Evolutionary conservation across 2,113 vertebrate genomes (phyloP), one percentile per base, ranked within the genome.

Genomic region (Melanerpes formicivorus): DNA sequence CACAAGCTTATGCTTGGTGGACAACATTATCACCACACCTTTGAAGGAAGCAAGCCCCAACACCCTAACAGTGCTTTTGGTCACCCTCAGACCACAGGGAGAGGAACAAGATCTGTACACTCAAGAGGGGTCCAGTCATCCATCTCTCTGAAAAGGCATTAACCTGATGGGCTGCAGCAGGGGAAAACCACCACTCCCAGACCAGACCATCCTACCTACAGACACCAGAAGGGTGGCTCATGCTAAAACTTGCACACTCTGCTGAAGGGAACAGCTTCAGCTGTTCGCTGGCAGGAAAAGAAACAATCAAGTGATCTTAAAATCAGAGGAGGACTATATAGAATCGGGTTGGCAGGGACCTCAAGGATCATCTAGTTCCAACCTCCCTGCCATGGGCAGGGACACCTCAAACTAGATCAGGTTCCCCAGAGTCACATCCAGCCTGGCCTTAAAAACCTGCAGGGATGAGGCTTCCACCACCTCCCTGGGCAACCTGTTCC

Each of bases 131-230:
- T 65, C 11, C 1, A 1, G 18, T 16, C 50, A 54, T 37, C 0
- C 0, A 14, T 11, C 14, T 19, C 50, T 69, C 8, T 3, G 23
- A 42, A 14, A 2, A 5, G 4, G 14, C n/a, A 18, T 23, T 14
- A 77, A 25, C 29, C 34, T 52, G 16, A 37, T 2, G 19, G 37
- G 37, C 26, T 48, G 44, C 22, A n/a, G 3, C 3, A 67, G 9
- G 32, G 25, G 72, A 67, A 4, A 55, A n/a, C 10, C 37, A 58
- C 13, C 56, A 44, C 32, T 79, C n/a, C 29, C 50, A 50, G 44
- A 82, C 5, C 12, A 9, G n/a, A 54, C 29, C 66, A 34, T 63
- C 17, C 56, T 19, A 40, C 58, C 58, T 80, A 63, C 6, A 58
- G 54, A 56, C 46, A 77, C 25, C 25, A 54, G 30, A 27, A 8